Conservation (phyloP, 2,888 invertebrate species). For the Bunonema sp. region DNA sequence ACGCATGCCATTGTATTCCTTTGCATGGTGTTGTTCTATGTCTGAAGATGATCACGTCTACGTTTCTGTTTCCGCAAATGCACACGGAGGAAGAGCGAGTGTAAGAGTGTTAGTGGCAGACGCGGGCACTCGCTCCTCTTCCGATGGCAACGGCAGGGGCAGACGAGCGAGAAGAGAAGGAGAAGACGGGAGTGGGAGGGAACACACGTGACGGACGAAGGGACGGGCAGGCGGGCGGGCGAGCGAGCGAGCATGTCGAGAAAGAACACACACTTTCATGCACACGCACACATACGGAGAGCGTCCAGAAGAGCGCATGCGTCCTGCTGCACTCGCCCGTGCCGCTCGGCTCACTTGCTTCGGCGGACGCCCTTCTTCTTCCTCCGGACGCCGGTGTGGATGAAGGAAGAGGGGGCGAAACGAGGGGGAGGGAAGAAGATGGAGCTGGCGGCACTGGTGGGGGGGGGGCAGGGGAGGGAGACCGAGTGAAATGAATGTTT, state of each 20-base stretch:
- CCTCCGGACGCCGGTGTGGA: too few species aligned
- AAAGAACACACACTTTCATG: neutral
- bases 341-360: too few species aligned
- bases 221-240: neutral
- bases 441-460: too few species aligned
- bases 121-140: neutral
- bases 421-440: too few species aligned
- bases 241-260: neutral
- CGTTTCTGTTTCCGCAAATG: neutral
- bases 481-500: too few species aligned
- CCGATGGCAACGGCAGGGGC: neutral
- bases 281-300: too few species aligned
- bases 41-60: neutral
- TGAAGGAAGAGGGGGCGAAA: too few species aligned
- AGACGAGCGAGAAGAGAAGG: neutral
- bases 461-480: too few species aligned
- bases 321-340: too few species aligned
- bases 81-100: neutral
- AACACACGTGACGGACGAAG: neutral
- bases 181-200: neutral
- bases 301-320: too few species aligned
- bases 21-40: neutral
- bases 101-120: neutral
- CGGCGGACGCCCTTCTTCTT: too few species aligned
- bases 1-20: slow-evolving; percentile 8